Evolutionary conservation across 2,113 vertebrate genomes (phyloP).

Genomic region (Grallaria varia): DNA sequence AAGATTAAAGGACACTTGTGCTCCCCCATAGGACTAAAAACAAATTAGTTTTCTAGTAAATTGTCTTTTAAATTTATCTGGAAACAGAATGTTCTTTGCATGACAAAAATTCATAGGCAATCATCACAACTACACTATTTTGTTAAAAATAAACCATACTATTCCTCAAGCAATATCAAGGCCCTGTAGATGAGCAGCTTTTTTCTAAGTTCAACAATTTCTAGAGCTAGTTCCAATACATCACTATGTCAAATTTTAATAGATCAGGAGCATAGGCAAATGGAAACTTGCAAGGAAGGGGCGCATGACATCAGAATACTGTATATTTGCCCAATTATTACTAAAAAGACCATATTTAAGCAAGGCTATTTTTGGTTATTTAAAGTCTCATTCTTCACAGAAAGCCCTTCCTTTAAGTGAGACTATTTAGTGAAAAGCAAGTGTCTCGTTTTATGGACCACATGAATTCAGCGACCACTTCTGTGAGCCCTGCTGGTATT

Average conservation of each 20-base stretch:
- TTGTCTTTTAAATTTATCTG: neutral
- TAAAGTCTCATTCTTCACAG: neutral
- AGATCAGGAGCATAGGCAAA: neutral
- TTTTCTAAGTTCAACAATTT: neutral
- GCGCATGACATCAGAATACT: fast-evolving
- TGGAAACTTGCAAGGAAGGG: neutral
- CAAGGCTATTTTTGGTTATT: neutral
- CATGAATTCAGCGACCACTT: neutral
- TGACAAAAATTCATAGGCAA: neutral
- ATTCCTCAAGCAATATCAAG: neutral
- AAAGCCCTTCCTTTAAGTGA: neutral
- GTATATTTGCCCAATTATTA: neutral
- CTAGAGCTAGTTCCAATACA: neutral
- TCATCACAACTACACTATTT: neutral
- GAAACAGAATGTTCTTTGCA: neutral
- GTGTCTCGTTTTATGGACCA: neutral
- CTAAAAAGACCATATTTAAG: neutral
- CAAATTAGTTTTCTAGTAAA: neutral
- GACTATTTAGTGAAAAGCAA: neutral
- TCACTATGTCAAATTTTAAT: neutral
- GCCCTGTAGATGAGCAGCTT: neutral
- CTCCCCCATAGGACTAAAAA: neutral
- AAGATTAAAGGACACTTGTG: neutral
- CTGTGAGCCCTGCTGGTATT: neutral
- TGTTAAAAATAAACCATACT: neutral